Evolutionary conservation across 2,113 vertebrate genomes (phyloP), one percentile per base, ranked within the genome.

Genomic region (Porphyrio hochstetteri): DNA sequence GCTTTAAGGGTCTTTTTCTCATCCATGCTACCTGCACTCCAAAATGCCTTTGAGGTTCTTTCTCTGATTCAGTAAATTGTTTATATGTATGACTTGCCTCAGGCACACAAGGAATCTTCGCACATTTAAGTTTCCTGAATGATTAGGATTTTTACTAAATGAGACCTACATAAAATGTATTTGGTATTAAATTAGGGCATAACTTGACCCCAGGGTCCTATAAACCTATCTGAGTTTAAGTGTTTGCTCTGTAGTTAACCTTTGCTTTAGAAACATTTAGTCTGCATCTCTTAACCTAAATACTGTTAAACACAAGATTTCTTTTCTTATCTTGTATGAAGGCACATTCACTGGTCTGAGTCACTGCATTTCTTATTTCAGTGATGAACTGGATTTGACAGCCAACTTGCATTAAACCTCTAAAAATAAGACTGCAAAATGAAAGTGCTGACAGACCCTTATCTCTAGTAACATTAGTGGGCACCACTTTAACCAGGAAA

Each of bases 341-440:
- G 42, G 31, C 42, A 78, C 6, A 81, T 75, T 88, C 60, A 42
- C 18, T 71, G 42, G 19, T 68, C 80, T 92, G 60, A 95, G 38
- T 95, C 80, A 88, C 48, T 84, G 19, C 74, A 80, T 60, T 90
- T 88, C 76, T 88, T 90, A 71, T 63, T 84, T 94, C 72, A 93
- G 5, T 1, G 18, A 83, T 86, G 68, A 94, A 69, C 69, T 91
- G 40, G 29, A 65, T 88, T 95, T 90, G 69, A 94, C 72, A 82
- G 53, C 40, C 65, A 95, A 19, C 46, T 90, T 93, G 53, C 29
- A 53, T 75, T 81, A 84, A 68, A 86, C 86, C 38, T 88, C 85
- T 84, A 90, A 95, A 96, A 96, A 95, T 86, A 95, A 68, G 48
- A 65, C 33, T 76, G 44, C 19, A 48, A 76, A 82, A 94, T 84